Evolutionary conservation across 1,140 invertebrate genomes (phyloP).

Genomic region (Drosophila kohkoa): DNA sequence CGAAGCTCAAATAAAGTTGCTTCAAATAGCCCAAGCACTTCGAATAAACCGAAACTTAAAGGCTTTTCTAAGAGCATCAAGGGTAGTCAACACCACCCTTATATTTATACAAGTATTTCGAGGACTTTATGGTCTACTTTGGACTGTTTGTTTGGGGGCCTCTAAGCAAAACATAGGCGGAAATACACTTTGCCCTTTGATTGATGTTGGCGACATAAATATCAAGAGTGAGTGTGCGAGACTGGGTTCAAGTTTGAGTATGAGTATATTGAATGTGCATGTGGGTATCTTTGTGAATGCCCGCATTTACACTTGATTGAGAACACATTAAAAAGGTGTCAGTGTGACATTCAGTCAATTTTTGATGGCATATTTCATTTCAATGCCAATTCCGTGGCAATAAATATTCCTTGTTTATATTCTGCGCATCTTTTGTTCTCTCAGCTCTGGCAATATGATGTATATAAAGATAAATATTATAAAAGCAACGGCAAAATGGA

Average conservation of each 20-base stretch:
- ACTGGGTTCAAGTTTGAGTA: not conserved
- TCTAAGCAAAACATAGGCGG: slow-evolving; percentile 31
- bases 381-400: slow-evolving; percentile 63
- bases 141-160: slow-evolving; percentile 49
- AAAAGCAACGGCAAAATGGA: slow-evolving; percentile 50
- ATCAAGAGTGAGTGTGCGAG: slow-evolving; percentile 15
- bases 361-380: slow-evolving; percentile 78
- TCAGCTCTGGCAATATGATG: slow-evolving; percentile 16
- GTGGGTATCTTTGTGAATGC: slow-evolving; percentile 35
- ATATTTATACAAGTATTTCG: slow-evolving; percentile 8
- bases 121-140: slow-evolving; percentile 40
- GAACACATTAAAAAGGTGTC: slow-evolving; percentile 73
- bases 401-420: slow-evolving; percentile 67
- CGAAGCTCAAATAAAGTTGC: slow-evolving; percentile 45
- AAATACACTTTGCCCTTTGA: slow-evolving; percentile 63
- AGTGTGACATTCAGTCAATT: slow-evolving; percentile 71
- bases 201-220: slow-evolving; percentile 63
- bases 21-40: slow-evolving; percentile 17
- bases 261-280: not conserved
- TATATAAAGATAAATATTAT: slow-evolving; percentile 66
- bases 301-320: slow-evolving; percentile 74
- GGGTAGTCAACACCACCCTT: not conserved
- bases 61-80: slow-evolving; percentile 19
- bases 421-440: slow-evolving; percentile 40
- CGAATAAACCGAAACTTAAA: slow-evolving; percentile 32